Evolutionary conservation across 2,797 vertebrate species (phyloP), one percentile per base, ranked within the genome.

Genomic region (Channa striata): DNA sequence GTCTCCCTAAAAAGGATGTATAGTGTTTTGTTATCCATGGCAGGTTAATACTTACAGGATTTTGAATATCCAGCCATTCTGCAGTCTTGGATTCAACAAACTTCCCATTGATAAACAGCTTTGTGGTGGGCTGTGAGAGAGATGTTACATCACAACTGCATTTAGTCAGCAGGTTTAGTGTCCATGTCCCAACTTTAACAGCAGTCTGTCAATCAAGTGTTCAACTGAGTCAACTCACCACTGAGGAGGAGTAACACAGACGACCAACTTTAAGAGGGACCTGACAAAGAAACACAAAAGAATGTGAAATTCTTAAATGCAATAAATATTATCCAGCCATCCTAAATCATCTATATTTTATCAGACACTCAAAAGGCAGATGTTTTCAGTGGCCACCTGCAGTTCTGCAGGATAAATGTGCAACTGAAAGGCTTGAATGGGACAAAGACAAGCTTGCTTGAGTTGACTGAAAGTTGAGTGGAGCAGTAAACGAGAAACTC

Each of bases 71-170:
- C 33, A 97, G 93, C 98, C 98, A 98, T 89, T 97, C 95, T 58
- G 96, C 93, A 42, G 92, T 95, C 89, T 95, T 96, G 37, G 98
- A 99, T 76, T 99, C 97, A 78, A 98, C 88, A 93, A 98, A 99
- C 82, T 97, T 97, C 11, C 98, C 98, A 94, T 98, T 95, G 56
- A 99, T 98, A 82, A 99, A 97, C 77, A 99, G 94, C 82, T 99
- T 99, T 43, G 97, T 96, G 77, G 94, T 95, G 53, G 97, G 94
- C 97, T 99, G 91, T 52, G 14, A 63, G 62, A 54, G 33, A 8
- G 3, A 72, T 2, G 20, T 72, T 47, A 37, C 7, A 4, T 30
- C 23, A 74, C 20, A 67, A 53, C 6, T 57, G 25, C 44, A 1
- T 58, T 50, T 50, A 53, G 20, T 47, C 1, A 2, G 6, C 7